Conservation (phyloP, 2,113 vertebrate genomes). For the Leptobrachium ailaonicum region DNA sequence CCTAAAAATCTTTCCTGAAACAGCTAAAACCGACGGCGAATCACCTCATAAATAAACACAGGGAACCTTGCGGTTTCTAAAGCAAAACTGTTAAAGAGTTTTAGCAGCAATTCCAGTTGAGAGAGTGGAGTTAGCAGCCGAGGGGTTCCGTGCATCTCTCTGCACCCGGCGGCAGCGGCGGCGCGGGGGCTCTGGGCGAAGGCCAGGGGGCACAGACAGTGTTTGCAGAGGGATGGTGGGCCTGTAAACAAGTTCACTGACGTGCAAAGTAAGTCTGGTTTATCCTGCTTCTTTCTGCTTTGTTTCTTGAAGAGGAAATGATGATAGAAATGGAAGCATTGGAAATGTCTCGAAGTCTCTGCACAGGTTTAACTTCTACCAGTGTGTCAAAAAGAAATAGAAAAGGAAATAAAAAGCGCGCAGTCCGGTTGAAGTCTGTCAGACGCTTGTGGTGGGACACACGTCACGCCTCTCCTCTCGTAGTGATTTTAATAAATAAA, state of each 20-base stretch:
- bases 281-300: slow-evolving; percentile 10
- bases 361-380: slow-evolving; percentile 47
- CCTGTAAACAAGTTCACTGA: slow-evolving; percentile 49
- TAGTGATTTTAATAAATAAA: slow-evolving; percentile 70
- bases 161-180: slow-evolving; percentile 53
- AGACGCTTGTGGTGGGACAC: slow-evolving; percentile 46
- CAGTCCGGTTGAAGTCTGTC: slow-evolving; percentile 53
- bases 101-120: slow-evolving; percentile 69
- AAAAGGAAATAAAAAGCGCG: slow-evolving; percentile 50
- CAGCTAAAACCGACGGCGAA: slow-evolving; percentile 45
- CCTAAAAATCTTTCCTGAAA: slow-evolving; percentile 50
- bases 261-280: slow-evolving; percentile 45
- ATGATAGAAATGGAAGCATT: slow-evolving; percentile 49
- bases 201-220: slow-evolving; percentile 29
- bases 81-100: slow-evolving; percentile 50
- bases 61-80: slow-evolving; percentile 43
- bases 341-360: slow-evolving; percentile 50
- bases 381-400: slow-evolving; percentile 41
- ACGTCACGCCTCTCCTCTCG: slow-evolving; percentile 54
- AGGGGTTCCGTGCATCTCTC: slow-evolving; percentile 43
- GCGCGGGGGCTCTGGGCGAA: slow-evolving; percentile 58
- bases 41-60: slow-evolving; percentile 45
- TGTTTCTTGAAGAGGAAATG: slow-evolving; percentile 25
- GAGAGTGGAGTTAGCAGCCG: slow-evolving; percentile 58
- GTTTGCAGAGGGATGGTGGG: slow-evolving; percentile 47